Evolutionary conservation across 2,888 invertebrate species (phyloP), one percentile per base, ranked within the genome.

Genomic region (Gryllus longicercus): DNA sequence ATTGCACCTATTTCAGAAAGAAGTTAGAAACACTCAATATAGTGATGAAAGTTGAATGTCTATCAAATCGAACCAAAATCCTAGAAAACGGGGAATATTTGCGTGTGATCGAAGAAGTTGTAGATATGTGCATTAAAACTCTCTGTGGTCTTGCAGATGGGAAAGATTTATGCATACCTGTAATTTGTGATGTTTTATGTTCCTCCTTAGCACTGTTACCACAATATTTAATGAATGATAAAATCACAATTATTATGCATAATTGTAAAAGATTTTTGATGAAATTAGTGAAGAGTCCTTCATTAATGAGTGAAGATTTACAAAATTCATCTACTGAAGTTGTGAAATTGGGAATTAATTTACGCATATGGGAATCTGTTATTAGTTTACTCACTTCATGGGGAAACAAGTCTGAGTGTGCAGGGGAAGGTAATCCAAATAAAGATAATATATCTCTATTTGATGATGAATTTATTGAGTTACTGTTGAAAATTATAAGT

Each of bases 301-400:
- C 63, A 63, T 3, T n/a, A 18, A n/a, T 63, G n/a, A 18, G 63
- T n/a, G n/a, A 18, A 63, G 63, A 63, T 63, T 63, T n/a, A 18
- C 63, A 14, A 18, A 18, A 63, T 63, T 18, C n/a, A n/a, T 63
- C 63, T 5, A 18, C 63, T 4, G 63, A 63, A 63, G 63, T 63
- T 10, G 1, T n/a, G 4, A 0, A 63, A 76, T 50, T 78, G 21
- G 76, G 79, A 76, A 21, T 80, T 11, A 75, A 78, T 51, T 77
- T 82, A 51, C 80, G 79, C 75, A 75, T 82, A 18, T 25, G 81
- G 3, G 80, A 82, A 77, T 75, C 80, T 18, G 21, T 80, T n/a
- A 23, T 80, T 50, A 38, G 74, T 51, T 51, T 75, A 0, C 23
- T 80, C 2, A 21, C 75, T n/a, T 11, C 51, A 75, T 76, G 49